Evolutionary conservation across 2,888 invertebrate genomes (phyloP), one percentile per base, ranked within the genome.

Genomic region (Stegophylla sp.): DNA sequence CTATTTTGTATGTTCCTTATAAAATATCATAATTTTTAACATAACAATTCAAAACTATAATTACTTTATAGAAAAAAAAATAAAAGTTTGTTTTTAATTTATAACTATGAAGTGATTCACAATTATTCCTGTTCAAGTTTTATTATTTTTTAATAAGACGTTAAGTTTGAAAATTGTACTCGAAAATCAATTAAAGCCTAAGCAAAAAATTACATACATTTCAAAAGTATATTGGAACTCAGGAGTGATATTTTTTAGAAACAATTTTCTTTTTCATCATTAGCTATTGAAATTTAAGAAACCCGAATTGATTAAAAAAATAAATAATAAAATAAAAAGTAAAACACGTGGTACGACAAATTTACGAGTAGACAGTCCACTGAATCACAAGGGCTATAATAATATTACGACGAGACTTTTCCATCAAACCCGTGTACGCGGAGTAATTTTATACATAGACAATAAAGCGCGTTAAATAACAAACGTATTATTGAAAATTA

Each of bases 231-330:
- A n/a, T n/a, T n/a, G n/a, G n/a, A n/a, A n/a, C 23, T 43, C 15
- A 20, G 45, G 45, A 66, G 13, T 20, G 23, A 66, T 13, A 45
- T 23, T 45, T 66, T 66, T 45, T 34, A 23, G 7, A 23, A 45
- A 23, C 7, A 45, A 26, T 64, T 23, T 15, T 1, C 20, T 56
- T 56, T 45, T 45, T 56, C 12, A 56, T 23, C 20, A 20, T 23
- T 10, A 56, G 56, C 20, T 56, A 20, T 56, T 12, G 56, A 56
- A 56, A 56, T 20, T n/a, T 20, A 23, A 23, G 56, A 20, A 56
- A 56, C 56, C 20, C 56, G 20, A 56, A 20, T 56, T 56, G 56
- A n/a, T n/a, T n/a, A n/a, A n/a, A n/a, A n/a, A n/a, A n/a, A n/a
- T n/a, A n/a, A n/a, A n/a, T n/a, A n/a, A n/a, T n/a, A n/a, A n/a